These are phyloP conservation scores for Pelobates fuscus DNA, from an alignment of 2,113 vertebrate genomes.

Conservation along the genomic window DNA sequence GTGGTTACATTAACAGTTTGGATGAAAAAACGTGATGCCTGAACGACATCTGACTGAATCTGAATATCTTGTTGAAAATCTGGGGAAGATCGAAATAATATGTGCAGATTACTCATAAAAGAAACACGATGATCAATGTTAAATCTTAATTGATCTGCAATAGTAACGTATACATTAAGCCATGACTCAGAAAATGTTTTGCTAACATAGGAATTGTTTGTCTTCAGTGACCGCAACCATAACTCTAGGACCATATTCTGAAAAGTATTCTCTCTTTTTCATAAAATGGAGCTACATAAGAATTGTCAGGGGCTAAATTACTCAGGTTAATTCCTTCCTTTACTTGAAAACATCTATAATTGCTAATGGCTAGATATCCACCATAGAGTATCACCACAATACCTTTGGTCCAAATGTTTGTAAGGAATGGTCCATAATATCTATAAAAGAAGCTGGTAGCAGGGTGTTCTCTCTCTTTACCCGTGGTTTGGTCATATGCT, in stretches of 20 bases:
- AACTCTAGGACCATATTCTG: constrained; percentile 63
- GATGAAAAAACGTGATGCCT: constrained; percentile 71
- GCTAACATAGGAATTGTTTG: constrained; percentile 53
- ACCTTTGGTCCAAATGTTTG: constrained; percentile 61
- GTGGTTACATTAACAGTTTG: constrained; percentile 65
- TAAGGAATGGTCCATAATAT: constrained; percentile 71
- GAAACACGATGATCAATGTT: constrained; percentile 52
- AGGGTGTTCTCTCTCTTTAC: constrained; percentile 58
- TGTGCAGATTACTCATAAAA: constrained; percentile 62
- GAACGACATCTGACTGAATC: constrained; percentile 53
- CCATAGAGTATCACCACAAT: constrained; percentile 56
- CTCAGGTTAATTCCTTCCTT: constrained; percentile 71
- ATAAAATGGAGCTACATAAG: constrained; percentile 68
- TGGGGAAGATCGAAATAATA: constrained; percentile 55
- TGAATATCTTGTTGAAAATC: constrained; percentile 67
- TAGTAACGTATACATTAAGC: constrained; percentile 60
- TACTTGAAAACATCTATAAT: constrained; percentile 69
- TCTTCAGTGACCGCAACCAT: constrained; percentile 72
- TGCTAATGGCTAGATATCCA: constrained; percentile 62
- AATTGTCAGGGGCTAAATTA: constrained; percentile 71
- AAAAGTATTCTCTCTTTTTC: constrained; percentile 68
- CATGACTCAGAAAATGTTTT: constrained; percentile 67
- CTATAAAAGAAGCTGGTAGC: constrained; percentile 66
- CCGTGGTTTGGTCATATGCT: constrained; percentile 47
- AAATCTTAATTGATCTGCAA: constrained; percentile 49